phyloP scores from a whole-genome alignment of 2,888 invertebrate species.

The Alloscopus bannaensis region DNA sequence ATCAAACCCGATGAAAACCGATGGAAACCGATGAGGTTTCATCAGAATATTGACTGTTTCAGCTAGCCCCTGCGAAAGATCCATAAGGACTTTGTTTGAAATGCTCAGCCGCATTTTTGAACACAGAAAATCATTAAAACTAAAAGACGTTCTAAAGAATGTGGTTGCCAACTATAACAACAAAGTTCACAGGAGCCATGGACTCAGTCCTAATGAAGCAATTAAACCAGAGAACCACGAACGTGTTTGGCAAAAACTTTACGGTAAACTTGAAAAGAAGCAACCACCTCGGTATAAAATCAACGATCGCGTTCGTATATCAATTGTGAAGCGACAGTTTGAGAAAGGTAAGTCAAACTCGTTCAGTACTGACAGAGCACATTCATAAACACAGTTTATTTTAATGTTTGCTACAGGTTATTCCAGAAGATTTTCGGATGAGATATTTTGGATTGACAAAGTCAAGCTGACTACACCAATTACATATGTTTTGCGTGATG shows the following conservation, averaged over 20 bases:
- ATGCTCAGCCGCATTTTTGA: background rate
- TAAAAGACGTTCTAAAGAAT: background rate
- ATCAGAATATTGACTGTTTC: too few relatives aligned
- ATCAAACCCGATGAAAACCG: too few relatives aligned
- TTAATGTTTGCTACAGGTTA: slow-evolving; percentile 28
- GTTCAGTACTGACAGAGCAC: too few relatives aligned
- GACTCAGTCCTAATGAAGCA: slow-evolving; percentile 15
- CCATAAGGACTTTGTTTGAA: background rate
- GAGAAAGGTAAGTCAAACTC: slow-evolving; percentile 10
- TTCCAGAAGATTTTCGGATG: slow-evolving; percentile 11
- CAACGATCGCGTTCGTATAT: background rate
- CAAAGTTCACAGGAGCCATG: background rate
- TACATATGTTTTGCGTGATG: slow-evolving; percentile 2
- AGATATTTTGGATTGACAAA: slow-evolving; percentile 15
- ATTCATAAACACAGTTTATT: background rate
- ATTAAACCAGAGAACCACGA: slow-evolving; percentile 8
- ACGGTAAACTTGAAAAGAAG: background rate
- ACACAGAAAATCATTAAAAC: slow-evolving; percentile 2
- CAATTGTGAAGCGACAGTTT: background rate
- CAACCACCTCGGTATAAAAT: background rate
- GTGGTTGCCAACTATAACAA: slow-evolving; percentile 14
- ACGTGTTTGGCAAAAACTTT: slow-evolving; percentile 11
- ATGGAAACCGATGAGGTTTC: too few relatives aligned
- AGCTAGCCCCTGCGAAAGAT: background rate
- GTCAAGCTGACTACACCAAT: slow-evolving; percentile 6